Evolutionary conservation across 2,113 vertebrate genomes (phyloP).

Genomic region (Labrus mixtus): DNA sequence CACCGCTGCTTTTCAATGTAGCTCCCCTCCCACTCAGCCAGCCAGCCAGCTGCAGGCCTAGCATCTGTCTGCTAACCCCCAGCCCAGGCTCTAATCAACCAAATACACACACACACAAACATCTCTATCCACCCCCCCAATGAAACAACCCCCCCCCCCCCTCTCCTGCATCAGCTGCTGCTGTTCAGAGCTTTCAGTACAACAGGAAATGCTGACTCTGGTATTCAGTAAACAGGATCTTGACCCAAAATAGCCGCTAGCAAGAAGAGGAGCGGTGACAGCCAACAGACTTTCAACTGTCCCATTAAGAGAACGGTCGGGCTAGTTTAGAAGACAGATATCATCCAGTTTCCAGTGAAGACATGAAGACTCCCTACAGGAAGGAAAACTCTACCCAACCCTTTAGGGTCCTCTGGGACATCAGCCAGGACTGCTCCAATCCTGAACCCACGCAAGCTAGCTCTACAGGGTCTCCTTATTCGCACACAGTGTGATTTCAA

Average conservation of each 20-base stretch:
- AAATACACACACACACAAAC: constrained; percentile 48
- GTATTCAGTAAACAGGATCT: constrained; percentile 72
- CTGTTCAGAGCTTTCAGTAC: constrained; percentile 14
- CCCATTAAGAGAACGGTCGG: constrained; percentile 45
- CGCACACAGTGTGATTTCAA: no score
- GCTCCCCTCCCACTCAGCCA: constrained; percentile 66
- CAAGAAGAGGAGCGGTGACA: constrained; percentile 46
- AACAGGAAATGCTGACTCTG: constrained; percentile 74
- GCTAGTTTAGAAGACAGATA: constrained; percentile 56
- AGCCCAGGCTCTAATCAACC: constrained; percentile 68
- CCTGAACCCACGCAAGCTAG: not conserved
- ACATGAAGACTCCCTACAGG: constrained; percentile 53
- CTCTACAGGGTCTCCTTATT: not conserved
- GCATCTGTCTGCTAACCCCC: constrained; percentile 68
- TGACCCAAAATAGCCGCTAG: constrained; percentile 63
- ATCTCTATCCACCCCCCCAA: constrained; percentile 41
- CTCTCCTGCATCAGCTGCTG: constrained; percentile 23
- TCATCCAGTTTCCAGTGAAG: constrained; percentile 44
- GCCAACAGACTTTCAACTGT: constrained; percentile 34
- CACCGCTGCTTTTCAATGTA: constrained; percentile 60
- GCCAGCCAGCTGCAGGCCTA: constrained; percentile 68
- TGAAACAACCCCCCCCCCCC: constrained; percentile 17
- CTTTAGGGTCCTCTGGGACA: constrained; percentile 36
- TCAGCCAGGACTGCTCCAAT: constrained; percentile 21
- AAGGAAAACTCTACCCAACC: constrained; percentile 63